These are phyloP conservation scores for Adrianichthys oophorus DNA, from an alignment of 2,797 vertebrate species.

Conservation along the genomic window DNA sequence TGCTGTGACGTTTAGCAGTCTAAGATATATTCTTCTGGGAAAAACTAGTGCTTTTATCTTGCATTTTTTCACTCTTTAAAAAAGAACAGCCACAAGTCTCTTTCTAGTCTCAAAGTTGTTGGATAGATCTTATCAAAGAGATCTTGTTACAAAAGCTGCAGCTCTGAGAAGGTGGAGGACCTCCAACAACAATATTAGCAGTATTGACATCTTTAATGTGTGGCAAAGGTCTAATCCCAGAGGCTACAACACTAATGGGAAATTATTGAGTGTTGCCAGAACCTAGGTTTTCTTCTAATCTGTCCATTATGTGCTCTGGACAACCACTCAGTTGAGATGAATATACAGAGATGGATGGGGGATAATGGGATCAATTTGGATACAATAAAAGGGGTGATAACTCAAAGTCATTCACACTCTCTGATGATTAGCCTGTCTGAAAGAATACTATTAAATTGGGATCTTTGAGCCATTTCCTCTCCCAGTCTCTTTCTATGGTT, in stretches of 20 bases:
- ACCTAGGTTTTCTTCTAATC: slow-evolving; percentile 72
- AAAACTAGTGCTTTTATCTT: slow-evolving; percentile 6
- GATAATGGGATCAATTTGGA: slow-evolving; percentile 70
- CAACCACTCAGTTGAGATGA: slow-evolving; percentile 63
- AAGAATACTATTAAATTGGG: slow-evolving; percentile 63
- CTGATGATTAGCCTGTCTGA: slow-evolving; percentile 52
- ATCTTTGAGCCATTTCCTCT: slow-evolving; percentile 67
- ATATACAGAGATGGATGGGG: slow-evolving; percentile 56
- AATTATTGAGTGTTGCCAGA: slow-evolving; percentile 81
- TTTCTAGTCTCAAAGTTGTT: slow-evolving; percentile 50
- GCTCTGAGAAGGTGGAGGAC: slow-evolving; percentile 62
- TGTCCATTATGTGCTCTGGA: slow-evolving; percentile 70
- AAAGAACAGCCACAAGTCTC: slow-evolving; percentile 45
- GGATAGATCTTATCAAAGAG: slow-evolving; percentile 65
- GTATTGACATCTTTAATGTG: slow-evolving; percentile 80
- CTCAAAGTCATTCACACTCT: slow-evolving; percentile 70
- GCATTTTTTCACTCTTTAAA: slow-evolving; percentile 27
- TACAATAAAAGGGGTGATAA: slow-evolving; percentile 73
- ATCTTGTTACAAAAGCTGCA: slow-evolving; percentile 66
- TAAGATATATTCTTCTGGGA: too few species aligned
- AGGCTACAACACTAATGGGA: slow-evolving; percentile 74
- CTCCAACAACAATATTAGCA: slow-evolving; percentile 76
- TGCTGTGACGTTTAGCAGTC: too few species aligned
- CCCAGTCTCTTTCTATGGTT: slow-evolving; percentile 45
- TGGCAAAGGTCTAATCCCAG: slow-evolving; percentile 77